Evolutionary conservation across 2,888 invertebrate species (phyloP), one percentile per base, ranked within the genome.

Genomic region (Acleris laterana): DNA sequence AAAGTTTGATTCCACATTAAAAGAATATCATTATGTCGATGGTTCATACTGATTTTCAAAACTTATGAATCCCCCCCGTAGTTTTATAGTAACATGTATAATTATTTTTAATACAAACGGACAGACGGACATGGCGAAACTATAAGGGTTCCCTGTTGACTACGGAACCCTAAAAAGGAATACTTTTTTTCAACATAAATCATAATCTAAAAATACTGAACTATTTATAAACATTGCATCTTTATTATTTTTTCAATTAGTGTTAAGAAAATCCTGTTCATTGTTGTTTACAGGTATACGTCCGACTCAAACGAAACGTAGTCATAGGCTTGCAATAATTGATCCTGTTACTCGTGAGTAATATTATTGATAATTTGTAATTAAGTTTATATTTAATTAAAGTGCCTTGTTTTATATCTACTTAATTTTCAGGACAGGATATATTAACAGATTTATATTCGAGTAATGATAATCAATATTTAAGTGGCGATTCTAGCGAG

Each of bases 401-500:
- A 16, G 11, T 28, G 25, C 2, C 2, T 28, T 42, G n/a, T 59
- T 71, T 53, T 44, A 48, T 56, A 13, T 64, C 28, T 68, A 71
- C 72, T 76, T 63, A 74, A 70, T 62, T 88, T 84, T 51, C 88
- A 93, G 92, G 92, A 69, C 92, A 93, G 87, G 93, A 94, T 70
- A 89, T 94, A 65, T 88, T 93, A 60, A 86, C 87, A 44, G 93
- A 93, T 71, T 81, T 88, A 71, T 87, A 85, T 76, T 78, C 85
- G 42, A 65, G 42, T 72, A 88, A 85, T 74, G 92, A 92, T 74
- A 88, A 81, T 80, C 83, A 85, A 79, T 83, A 85, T 74, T 75
- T 86, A 71, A 88, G 86, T 77, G 89, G 87, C 68, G 93, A 94
- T 70, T 83, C 89, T 57, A 93, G 86, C 75, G 93, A 93, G 76